Evolutionary conservation across 2,888 invertebrate genomes (phyloP).

Genomic region (Sminthurides aquaticus): DNA sequence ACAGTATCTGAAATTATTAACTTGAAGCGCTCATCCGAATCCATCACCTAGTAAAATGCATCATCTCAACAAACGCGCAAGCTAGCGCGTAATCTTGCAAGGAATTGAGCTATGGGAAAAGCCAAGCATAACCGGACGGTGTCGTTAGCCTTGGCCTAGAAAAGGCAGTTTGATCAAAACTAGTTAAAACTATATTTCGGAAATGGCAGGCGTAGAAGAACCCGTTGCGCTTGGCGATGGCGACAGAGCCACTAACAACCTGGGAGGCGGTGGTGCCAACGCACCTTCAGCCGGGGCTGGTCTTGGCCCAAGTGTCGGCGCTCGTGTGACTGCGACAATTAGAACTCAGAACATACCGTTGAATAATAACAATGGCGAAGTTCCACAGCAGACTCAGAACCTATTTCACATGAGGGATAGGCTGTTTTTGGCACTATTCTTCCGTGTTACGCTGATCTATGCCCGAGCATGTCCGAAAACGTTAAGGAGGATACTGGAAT

Average conservation of each 20-base stretch:
- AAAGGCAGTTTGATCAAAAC: too few relatives aligned
- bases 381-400: slow-evolving; percentile 40
- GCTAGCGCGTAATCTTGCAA: too few relatives aligned
- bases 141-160: too few relatives aligned
- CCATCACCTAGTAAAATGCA: too few relatives aligned
- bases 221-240: neutral
- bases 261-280: neutral
- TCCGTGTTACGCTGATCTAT: slow-evolving; percentile 84
- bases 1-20: too few relatives aligned
- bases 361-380: slow-evolving; percentile 40
- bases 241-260: neutral
- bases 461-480: slow-evolving; percentile 81
- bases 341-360: slow-evolving; percentile 26
- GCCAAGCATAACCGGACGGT: too few relatives aligned
- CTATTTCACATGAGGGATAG: slow-evolving; percentile 67
- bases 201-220: neutral
- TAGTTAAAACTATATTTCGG: too few relatives aligned
- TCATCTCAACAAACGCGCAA: too few relatives aligned
- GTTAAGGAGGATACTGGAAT: slow-evolving; percentile 73
- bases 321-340: slow-evolving; percentile 27
- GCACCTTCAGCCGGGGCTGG: neutral
- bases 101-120: too few relatives aligned
- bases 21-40: too few relatives aligned
- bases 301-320: neutral
- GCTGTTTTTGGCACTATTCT: slow-evolving; percentile 88